Evolutionary conservation across 2,888 invertebrate species (phyloP).

Genomic region (Drosophila tripunctata): DNA sequence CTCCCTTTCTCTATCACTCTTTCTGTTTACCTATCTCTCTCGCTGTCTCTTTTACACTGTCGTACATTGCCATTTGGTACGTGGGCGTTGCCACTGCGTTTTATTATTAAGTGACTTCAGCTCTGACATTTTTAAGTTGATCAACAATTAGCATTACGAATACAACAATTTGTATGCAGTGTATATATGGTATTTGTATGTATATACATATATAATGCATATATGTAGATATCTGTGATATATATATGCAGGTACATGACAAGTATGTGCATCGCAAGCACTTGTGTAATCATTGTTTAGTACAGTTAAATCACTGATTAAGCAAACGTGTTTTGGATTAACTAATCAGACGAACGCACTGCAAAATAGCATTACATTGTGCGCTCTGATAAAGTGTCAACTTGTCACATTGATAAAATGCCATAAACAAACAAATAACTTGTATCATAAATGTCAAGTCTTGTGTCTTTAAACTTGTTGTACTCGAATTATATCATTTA

Average conservation of each 20-base stretch:
- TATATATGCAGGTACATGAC: background rate
- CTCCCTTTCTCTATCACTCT: background rate
- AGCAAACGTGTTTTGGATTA: conserved; percentile 10
- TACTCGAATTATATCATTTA: too few relatives aligned
- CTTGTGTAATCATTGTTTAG: conserved; percentile 6
- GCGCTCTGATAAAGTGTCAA: background rate
- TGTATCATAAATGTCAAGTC: background rate
- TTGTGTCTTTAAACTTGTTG: too few relatives aligned
- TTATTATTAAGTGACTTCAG: conserved; percentile 35
- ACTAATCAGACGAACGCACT: background rate
- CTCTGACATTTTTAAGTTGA: conserved; percentile 34
- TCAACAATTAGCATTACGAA: conserved; percentile 52
- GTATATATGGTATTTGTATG: background rate
- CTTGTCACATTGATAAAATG: conserved; percentile 2
- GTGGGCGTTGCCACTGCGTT: conserved; percentile 39
- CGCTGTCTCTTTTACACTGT: background rate
- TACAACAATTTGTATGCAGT: conserved; percentile 5
- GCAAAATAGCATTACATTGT: background rate
- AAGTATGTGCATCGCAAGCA: background rate
- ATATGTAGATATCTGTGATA: background rate
- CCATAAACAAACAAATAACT: background rate
- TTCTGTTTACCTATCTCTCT: background rate
- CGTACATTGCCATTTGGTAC: conserved; percentile 5
- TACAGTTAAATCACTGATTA: conserved; percentile 5
- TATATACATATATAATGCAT: background rate